phyloP scores from a whole-genome alignment of 2,888 invertebrate genomes.

The Melipona bicolor region DNA sequence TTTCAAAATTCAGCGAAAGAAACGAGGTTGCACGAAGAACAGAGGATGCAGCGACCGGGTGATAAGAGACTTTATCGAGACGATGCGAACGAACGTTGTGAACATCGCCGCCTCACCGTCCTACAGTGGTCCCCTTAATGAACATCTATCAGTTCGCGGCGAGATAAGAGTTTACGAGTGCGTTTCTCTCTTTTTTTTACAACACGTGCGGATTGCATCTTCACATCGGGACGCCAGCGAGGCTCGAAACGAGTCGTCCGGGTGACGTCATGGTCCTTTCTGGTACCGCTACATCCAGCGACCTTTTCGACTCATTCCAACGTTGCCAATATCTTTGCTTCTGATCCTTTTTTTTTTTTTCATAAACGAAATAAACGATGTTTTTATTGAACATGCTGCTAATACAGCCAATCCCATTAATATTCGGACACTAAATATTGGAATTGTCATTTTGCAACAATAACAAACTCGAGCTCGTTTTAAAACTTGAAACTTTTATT shows the following conservation, averaged over 20 bases:
- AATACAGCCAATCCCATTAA: too few species aligned
- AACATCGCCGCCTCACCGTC: slow-evolving; percentile 46
- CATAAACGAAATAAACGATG: not conserved
- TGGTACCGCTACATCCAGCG: slow-evolving; percentile 51
- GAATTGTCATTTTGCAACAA: too few species aligned
- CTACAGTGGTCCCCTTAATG: slow-evolving; percentile 69
- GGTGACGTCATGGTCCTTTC: slow-evolving; percentile 72
- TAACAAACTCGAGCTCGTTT: too few species aligned
- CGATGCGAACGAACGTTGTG: slow-evolving; percentile 43
- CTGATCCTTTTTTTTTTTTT: slow-evolving; percentile 14
- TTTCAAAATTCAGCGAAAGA: not conserved
- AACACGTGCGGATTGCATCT: slow-evolving; percentile 61
- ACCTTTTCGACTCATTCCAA: slow-evolving; percentile 50
- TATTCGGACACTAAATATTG: too few species aligned
- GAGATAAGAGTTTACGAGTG: slow-evolving; percentile 48
- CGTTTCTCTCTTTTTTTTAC: slow-evolving; percentile 36
- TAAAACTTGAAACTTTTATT: too few species aligned
- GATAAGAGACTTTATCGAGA: slow-evolving; percentile 57
- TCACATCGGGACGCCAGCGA: slow-evolving; percentile 47
- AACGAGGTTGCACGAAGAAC: slow-evolving; percentile 23
- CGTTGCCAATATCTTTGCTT: slow-evolving; percentile 42
- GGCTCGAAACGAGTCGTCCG: slow-evolving; percentile 42
- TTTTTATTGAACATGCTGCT: not conserved
- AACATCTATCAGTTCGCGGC: slow-evolving; percentile 77
- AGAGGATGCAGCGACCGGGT: slow-evolving; percentile 28